Base-by-base conservation (phyloP, 2,113 vertebrate genomes). In the Candoia aspera region DNA sequence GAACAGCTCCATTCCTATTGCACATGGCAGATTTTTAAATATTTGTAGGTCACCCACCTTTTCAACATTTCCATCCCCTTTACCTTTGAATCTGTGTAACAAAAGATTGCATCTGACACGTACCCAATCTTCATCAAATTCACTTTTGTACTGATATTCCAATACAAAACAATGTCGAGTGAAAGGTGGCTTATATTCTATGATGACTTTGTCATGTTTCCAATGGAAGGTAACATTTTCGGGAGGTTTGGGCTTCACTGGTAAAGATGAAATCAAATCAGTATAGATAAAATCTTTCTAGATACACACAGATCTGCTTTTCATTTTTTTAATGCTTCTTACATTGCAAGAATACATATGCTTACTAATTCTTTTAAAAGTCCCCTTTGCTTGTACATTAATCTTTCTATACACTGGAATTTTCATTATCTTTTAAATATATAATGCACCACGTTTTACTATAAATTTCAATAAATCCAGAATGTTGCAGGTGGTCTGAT, bases 61-160 rank as follows among this genome's bases (percentile, higher is more conserved):
- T 86, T 91, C 42, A 49, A 86, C 21, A 4, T 42, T 8, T 90
- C 91, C 26, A 58, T 87, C 59, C 84, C 57, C 88, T 79, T 79
- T 37, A 0, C 0, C 90, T 3, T n/a, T 88, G 86, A 79, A 79
- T 62, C 87, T 0, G 0, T 0, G 1, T 89, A 4, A 54, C 42
- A 86, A 12, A 95, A 94, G 92, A 88, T 17, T 1, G 8, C 1
- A 90, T 1, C 0, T 54, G 3, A 17, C 46, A 88, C 1, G 5
- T 86, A 93, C 97, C 97, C 97, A 97, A 8, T 84, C 55, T 4
- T 84, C 0, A 57, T 97, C 96, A 37, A 95, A 96, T 8, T 59
- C n/a, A 90, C 94, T 97, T 92, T 92, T 95, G 91, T 96, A 93
- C 3, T 97, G 97, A 88, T 97, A n/a, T 57, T 97, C 96, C 29